Evolutionary conservation across 2,113 vertebrate species (phyloP).

Genomic region (Poeciliopsis retropinna): DNA sequence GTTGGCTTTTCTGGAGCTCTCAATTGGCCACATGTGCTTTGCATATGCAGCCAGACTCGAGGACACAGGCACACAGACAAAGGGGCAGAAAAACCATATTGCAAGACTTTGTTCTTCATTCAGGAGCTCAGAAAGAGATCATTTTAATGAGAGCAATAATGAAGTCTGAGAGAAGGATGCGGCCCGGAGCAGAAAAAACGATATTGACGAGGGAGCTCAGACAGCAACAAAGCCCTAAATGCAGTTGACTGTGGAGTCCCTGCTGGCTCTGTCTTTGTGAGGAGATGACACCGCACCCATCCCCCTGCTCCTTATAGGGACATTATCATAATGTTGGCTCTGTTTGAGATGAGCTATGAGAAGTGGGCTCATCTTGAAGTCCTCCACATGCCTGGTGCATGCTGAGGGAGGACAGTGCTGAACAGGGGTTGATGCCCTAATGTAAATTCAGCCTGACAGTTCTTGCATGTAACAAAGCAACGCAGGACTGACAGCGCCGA

Average conservation of each 20-base stretch:
- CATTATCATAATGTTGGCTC: conserved; percentile 72
- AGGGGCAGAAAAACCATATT: conserved; percentile 25
- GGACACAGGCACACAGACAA: conserved; percentile 27
- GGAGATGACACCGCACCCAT: conserved; percentile 60
- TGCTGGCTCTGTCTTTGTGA: conserved; percentile 61
- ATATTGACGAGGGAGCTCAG: conserved; percentile 49
- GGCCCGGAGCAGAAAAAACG: conserved; percentile 56
- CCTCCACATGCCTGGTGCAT: conserved; percentile 31
- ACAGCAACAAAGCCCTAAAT: conserved; percentile 70
- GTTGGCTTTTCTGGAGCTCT: conserved; percentile 5
- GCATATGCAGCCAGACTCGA: conserved; percentile 18
- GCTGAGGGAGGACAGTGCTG: conserved; percentile 33
- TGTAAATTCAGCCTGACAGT: conserved; percentile 65
- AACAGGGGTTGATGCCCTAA: conserved; percentile 33
- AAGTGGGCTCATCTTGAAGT: conserved; percentile 60
- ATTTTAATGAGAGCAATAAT: conserved; percentile 60
- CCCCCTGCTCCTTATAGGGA: conserved; percentile 67
- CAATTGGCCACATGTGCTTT: conserved; percentile 40
- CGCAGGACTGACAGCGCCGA: conserved; percentile 46
- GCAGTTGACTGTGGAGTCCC: conserved; percentile 62
- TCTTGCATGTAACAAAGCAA: conserved; percentile 54
- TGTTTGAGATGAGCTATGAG: conserved; percentile 52
- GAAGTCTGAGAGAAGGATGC: conserved; percentile 60
- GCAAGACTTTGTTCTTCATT: conserved; percentile 47
- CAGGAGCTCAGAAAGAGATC: conserved; percentile 36